These are phyloP conservation scores for Pteronura brasiliensis DNA, from an alignment of 2,113 vertebrate genomes.

Conservation along the genomic window DNA sequence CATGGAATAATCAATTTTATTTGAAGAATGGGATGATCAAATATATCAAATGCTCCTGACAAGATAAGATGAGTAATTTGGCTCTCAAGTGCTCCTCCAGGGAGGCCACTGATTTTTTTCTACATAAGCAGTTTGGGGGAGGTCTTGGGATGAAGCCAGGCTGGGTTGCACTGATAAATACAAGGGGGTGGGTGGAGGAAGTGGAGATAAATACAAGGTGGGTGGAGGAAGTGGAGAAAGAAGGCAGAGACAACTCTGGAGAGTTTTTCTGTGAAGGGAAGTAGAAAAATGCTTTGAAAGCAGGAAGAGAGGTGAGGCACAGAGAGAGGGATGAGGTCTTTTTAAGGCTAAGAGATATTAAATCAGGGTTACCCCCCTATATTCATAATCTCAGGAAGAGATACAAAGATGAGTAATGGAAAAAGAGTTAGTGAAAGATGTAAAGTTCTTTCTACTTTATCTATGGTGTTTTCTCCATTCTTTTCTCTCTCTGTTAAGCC, in stretches of 20 bases:
- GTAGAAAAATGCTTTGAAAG: neutral
- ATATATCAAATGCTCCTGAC: neutral
- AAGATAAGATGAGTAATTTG: neutral
- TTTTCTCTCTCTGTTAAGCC: neutral
- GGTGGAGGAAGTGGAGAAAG: neutral
- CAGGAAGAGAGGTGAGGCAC: neutral
- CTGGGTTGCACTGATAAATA: neutral
- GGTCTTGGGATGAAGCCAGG: neutral
- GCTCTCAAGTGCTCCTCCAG: neutral
- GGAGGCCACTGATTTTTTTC: neutral
- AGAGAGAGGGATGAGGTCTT: neutral
- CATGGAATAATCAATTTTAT: neutral
- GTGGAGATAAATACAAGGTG: neutral
- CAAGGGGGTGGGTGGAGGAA: neutral
- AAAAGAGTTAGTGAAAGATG: too few relatives aligned
- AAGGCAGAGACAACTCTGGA: neutral
- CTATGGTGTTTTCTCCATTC: neutral
- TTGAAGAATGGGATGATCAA: neutral
- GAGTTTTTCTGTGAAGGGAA: neutral
- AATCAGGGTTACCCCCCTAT: neutral
- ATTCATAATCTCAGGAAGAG: neutral
- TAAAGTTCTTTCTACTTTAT: neutral
- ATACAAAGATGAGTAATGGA: neutral
- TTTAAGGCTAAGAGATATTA: neutral
- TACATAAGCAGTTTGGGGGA: neutral